Percentiles rank a stretch among this genome's conserved stretches.
These are phyloP conservation scores for Rallus limicola DNA, from an alignment of 2,113 vertebrate genomes.

Conservation along the genomic window DNA sequence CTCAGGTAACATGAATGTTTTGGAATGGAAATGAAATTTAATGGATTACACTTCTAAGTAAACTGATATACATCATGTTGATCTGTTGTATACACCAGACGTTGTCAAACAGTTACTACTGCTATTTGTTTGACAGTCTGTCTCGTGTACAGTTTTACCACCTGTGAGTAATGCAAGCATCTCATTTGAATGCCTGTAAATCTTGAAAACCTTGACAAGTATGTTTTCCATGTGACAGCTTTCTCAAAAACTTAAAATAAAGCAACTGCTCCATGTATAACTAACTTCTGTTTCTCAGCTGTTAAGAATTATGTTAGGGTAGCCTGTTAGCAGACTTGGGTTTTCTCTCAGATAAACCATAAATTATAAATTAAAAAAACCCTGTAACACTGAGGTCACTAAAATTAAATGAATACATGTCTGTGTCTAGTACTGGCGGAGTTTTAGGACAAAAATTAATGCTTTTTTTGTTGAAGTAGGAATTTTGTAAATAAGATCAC, in stretches of 20 bases:
- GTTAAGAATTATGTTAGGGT: background rate
- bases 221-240: background rate
- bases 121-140: slow-evolving; percentile 16
- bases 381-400: background rate
- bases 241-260: background rate
- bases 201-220: background rate
- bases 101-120: background rate
- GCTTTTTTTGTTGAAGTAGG: background rate
- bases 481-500: background rate
- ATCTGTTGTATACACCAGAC: background rate
- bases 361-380: background rate
- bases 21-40: slow-evolving; percentile 13
- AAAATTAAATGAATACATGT: background rate
- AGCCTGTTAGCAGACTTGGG: background rate
- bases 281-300: background rate
- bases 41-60: background rate
- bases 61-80: background rate
- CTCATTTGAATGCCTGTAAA: background rate
- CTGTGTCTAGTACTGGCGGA: background rate
- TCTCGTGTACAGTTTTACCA: background rate
- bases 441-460: background rate
- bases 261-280: background rate
- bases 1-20: background rate
- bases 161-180: background rate
- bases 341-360: background rate